Conservation (phyloP, 1,140 invertebrate species). For the Chymomyza costata region DNA sequence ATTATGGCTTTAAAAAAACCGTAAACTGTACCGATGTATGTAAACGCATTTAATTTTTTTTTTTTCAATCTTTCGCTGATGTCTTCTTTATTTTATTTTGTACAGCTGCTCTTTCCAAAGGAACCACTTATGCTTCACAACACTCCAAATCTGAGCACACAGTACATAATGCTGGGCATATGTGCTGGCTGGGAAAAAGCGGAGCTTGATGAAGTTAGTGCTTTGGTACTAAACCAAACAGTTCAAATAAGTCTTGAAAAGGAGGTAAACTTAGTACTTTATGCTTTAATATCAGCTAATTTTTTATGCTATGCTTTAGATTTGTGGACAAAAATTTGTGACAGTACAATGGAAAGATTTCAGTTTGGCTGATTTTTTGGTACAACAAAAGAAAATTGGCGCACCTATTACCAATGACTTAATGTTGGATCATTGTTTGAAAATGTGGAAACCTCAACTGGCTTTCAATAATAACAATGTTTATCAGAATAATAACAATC, state of each 20-base stretch:
- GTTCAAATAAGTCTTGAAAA: constrained; percentile 42
- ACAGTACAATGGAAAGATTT: constrained; percentile 67
- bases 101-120: constrained; percentile 62
- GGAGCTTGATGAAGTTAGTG: constrained; percentile 41
- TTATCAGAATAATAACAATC: constrained; percentile 16
- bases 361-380: constrained; percentile 53
- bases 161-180: constrained; percentile 65
- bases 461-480: constrained; percentile 41
- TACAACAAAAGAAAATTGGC: constrained; percentile 64
- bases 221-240: constrained; percentile 50
- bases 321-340: constrained; percentile 62
- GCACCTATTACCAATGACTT: constrained; percentile 50
- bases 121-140: constrained; percentile 52
- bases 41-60: constrained; percentile 1
- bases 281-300: not conserved
- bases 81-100: not conserved
- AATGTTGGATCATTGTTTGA: constrained; percentile 61
- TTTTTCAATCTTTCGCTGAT: not conserved
- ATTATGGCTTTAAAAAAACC: constrained; percentile 80
- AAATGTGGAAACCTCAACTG: constrained; percentile 48
- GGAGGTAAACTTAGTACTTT: constrained; percentile 19
- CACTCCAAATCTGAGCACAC: constrained; percentile 50
- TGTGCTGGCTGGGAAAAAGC: constrained; percentile 53
- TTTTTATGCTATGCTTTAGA: constrained; percentile 17
- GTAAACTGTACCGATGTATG: constrained; percentile 63